Evolutionary conservation across 2,888 invertebrate genomes (phyloP), one percentile per base, ranked within the genome.

Genomic region (Drosophila lutescens): DNA sequence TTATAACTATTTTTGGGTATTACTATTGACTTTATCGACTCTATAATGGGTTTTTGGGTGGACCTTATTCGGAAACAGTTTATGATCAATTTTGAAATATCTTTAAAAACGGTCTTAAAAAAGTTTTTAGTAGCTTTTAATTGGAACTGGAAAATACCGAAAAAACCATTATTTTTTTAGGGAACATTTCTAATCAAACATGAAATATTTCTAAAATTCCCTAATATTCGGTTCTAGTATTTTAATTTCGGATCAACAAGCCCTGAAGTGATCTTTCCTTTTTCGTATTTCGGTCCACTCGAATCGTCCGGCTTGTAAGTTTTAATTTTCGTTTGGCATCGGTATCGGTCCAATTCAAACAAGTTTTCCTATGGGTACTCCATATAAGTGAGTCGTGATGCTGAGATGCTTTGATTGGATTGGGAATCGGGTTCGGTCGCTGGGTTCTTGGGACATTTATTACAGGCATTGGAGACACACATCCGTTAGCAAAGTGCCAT

Each of bases 401-500:
- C 57, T 41, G 51, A 49, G 53, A 46, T 63, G 70, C 46, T 36
- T 73, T 46, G 44, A 8, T 47, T 9, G 46, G n/a, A n/a, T 51
- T 44, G 41, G 55, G 62, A 61, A 73, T 72, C 60, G 68, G 69
- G 38, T 34, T 72, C 60, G 63, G 30, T 30, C 8, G 30, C 8
- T 30, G 30, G 69, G 38, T 59, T 70, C 80, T 76, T 76, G 74
- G 76, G 65, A 68, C 75, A 75, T 77, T 82, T 69, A 32, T 34
- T 56, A 62, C 72, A 60, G 61, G 61, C 62, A 66, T 66, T 54
- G 60, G 50, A 67, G 49, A 38, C 67, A 56, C 65, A 78, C 73
- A 78, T 83, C 70, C 74, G 80, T 68, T 74, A 80, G 60, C 73
- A 43, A 74, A 76, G 65, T 66, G 69, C 76, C 60, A 70, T 66